These are phyloP conservation scores for Chaetura pelagica DNA, from an alignment of 2,113 vertebrate species.

Conservation along the genomic window DNA sequence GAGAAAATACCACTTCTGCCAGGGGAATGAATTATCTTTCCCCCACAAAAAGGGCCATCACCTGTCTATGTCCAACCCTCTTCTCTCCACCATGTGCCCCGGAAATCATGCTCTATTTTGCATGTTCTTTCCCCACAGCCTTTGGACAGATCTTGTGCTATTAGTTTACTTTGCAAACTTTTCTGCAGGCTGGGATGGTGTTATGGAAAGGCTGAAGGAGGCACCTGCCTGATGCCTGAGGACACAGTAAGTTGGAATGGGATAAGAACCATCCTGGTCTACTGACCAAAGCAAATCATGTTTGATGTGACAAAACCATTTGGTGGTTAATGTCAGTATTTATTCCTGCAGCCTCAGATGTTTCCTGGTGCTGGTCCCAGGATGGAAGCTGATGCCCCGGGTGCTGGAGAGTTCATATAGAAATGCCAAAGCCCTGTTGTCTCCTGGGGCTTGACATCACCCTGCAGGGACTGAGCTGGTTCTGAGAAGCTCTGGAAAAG, in stretches of 20 bases:
- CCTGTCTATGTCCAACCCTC: not conserved
- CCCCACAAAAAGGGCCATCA: not conserved
- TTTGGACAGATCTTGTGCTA: not conserved
- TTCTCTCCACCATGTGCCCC: not conserved
- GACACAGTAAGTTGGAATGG: not conserved
- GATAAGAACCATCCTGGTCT: not conserved
- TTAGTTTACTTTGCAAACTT: not conserved
- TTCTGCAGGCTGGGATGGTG: not conserved
- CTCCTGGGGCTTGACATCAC: not conserved
- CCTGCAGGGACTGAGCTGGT: not conserved
- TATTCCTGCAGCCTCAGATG: not conserved
- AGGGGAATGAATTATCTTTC: not conserved
- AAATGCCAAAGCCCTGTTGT: not conserved
- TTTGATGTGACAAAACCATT: not conserved
- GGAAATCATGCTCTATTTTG: not conserved
- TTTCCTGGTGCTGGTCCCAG: slow-evolving; percentile 14
- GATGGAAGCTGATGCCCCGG: not conserved
- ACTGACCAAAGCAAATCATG: not conserved
- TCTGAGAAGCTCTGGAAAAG: slow-evolving; percentile 26
- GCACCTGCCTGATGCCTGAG: not conserved
- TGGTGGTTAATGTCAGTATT: not conserved
- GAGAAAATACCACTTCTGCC: not conserved
- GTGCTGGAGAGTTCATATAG: not conserved
- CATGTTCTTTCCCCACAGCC: not conserved
- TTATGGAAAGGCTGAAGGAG: not conserved